Conservation (phyloP, 2,888 invertebrate species). For the Mythimna pallens region DNA sequence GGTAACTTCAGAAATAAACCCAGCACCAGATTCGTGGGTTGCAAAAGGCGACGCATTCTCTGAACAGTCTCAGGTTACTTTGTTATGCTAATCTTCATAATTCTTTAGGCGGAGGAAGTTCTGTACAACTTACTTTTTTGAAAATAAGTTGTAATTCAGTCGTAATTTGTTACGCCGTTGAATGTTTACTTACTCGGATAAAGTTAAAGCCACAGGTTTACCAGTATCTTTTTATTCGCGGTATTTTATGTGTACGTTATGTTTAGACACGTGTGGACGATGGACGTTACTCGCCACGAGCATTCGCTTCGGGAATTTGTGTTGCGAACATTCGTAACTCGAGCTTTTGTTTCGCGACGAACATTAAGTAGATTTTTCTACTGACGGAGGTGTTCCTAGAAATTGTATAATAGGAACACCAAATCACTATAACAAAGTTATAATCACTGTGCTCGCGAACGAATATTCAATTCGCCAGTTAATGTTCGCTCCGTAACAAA, state of each 20-base stretch:
- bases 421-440: no score
- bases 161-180: constrained; percentile 85
- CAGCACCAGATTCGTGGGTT: constrained; percentile 77
- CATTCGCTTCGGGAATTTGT: neutral
- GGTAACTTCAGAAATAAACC: constrained; percentile 61
- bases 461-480: neutral
- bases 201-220: constrained; percentile 62
- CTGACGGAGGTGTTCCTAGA: no score
- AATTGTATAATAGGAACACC: no score
- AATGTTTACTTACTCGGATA: constrained; percentile 74
- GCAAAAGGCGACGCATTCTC: constrained; percentile 83
- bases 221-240: constrained; percentile 41
- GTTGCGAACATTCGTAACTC: neutral
- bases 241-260: constrained; percentile 14
- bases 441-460: neutral
- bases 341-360: neutral
- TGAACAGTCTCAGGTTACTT: constrained; percentile 86
- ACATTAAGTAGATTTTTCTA: neutral
- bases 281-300: neutral
- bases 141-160: constrained; percentile 88
- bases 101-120: constrained; percentile 88
- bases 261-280: neutral
- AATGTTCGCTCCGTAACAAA: neutral
- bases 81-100: constrained; percentile 90
- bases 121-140: constrained; percentile 85